A percentile compares a stretch with the other conserved stretches of the same genome.
phyloP scores from a whole-genome alignment of 1,140 invertebrate species.

The Acyrthosiphon pisum region DNA sequence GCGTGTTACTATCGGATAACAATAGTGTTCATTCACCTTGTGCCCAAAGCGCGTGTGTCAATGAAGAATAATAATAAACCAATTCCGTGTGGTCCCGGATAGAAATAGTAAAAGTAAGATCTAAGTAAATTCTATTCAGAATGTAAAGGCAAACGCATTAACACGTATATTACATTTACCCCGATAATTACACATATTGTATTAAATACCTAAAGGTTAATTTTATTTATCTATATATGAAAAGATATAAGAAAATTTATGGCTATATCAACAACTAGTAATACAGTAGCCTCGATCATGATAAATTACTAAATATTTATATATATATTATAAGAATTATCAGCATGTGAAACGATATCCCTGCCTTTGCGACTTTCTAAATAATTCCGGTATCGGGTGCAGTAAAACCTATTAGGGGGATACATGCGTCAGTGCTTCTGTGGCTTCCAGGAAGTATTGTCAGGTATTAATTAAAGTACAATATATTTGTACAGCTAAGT shows the following conservation, averaged over 20 bases:
- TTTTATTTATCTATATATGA: slow-evolving; percentile 5
- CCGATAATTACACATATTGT: background rate
- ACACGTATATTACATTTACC: background rate
- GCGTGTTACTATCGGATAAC: slow-evolving; percentile 41
- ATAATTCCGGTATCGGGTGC: background rate
- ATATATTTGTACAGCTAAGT: background rate
- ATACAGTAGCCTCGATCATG: background rate
- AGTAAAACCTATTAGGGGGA: background rate
- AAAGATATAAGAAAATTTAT: background rate
- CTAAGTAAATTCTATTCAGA: background rate
- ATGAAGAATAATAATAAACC: slow-evolving; percentile 51
- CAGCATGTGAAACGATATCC: background rate
- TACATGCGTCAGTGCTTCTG: background rate
- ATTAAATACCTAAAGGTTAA: background rate
- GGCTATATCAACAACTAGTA: background rate
- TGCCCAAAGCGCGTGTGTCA: slow-evolving; percentile 49
- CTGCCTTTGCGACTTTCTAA: background rate
- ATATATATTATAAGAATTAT: background rate
- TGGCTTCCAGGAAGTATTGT: background rate
- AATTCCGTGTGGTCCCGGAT: slow-evolving; percentile 24
- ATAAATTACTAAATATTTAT: slow-evolving; percentile 8
- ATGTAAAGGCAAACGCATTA: background rate
- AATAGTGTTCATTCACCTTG: slow-evolving; percentile 57
- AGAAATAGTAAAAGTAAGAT: slow-evolving; percentile 16
- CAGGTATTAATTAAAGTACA: background rate